These are phyloP conservation scores for Drosophila carrolli DNA, from an alignment of 1,140 invertebrate species.

Conservation along the genomic window DNA sequence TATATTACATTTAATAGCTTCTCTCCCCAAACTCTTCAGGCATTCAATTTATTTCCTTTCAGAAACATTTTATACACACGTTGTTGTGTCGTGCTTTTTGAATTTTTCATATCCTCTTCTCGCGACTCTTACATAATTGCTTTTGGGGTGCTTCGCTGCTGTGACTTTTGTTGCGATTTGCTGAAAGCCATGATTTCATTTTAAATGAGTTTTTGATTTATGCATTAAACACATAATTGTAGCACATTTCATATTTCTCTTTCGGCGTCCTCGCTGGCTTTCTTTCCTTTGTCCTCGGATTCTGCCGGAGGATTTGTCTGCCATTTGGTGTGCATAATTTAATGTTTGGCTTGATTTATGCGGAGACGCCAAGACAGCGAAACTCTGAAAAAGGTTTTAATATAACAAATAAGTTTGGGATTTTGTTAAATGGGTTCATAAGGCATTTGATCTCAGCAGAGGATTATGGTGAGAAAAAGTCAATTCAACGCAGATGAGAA, in stretches of 20 bases:
- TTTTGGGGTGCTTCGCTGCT: conserved; percentile 50
- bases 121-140: conserved; percentile 65
- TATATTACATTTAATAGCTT: conserved; percentile 67
- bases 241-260: conserved; percentile 56
- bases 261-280: conserved; percentile 6
- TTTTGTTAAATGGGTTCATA: conserved; percentile 31
- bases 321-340: conserved; percentile 76
- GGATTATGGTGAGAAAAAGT: conserved; percentile 7
- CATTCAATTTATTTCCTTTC: conserved; percentile 75
- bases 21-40: conserved; percentile 39
- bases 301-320: conserved; percentile 62
- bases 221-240: conserved; percentile 82
- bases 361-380: conserved; percentile 23
- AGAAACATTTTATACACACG: conserved; percentile 72
- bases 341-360: conserved; percentile 78
- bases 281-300: conserved; percentile 21
- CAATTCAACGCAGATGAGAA: conserved; percentile 13
- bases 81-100: conserved; percentile 55
- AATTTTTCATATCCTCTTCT: conserved; percentile 64
- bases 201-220: conserved; percentile 83
- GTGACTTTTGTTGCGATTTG: conserved; percentile 72
- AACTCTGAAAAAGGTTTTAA: conserved; percentile 56
- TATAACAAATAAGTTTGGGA: conserved; percentile 42
- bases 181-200: conserved; percentile 80
- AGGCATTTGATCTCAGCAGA: conserved; percentile 20